These are phyloP conservation scores for Hemicrepidius hirtus DNA, from an alignment of 2,888 invertebrate species.

Conservation along the genomic window DNA sequence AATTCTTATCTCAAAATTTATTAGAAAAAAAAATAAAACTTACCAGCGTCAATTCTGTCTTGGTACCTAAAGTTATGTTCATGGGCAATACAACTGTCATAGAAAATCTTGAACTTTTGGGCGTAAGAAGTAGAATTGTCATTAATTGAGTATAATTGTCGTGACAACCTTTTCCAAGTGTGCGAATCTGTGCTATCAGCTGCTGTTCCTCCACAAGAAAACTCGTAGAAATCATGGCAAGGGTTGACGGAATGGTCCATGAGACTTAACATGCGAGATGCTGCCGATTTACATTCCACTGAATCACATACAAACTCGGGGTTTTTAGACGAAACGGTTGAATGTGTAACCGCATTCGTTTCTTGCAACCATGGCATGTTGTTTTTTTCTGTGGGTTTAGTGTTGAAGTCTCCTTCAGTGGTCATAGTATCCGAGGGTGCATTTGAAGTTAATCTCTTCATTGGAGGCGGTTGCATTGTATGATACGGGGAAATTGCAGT, in stretches of 20 bases:
- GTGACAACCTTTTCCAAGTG: constrained; percentile 50
- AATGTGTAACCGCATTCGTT: too few species aligned
- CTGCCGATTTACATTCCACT: constrained; percentile 57
- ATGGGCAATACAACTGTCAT: constrained; percentile 60
- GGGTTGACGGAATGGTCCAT: constrained; percentile 60
- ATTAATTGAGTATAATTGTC: constrained; percentile 52
- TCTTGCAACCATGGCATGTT: too few species aligned
- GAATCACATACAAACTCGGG: not conserved
- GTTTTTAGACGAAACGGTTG: too few species aligned
- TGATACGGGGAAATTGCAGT: too few species aligned
- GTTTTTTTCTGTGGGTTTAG: too few species aligned
- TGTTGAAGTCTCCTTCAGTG: too few species aligned
- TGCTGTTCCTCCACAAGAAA: constrained; percentile 60
- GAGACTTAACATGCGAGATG: constrained; percentile 60
- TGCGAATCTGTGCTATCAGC: constrained; percentile 48
- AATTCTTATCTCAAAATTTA: too few species aligned
- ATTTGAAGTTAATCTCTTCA: too few species aligned
- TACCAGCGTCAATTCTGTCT: constrained; percentile 57
- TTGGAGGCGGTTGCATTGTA: too few species aligned
- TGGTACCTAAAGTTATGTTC: constrained; percentile 59
- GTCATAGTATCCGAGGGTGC: too few species aligned
- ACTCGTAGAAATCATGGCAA: constrained; percentile 65
- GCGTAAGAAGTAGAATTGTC: constrained; percentile 32
- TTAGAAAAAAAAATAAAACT: too few species aligned
- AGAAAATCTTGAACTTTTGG: constrained; percentile 57